Evolutionary conservation across 2,888 invertebrate species (phyloP), one percentile per base, ranked within the genome.

Genomic region (Drosophila merina): DNA sequence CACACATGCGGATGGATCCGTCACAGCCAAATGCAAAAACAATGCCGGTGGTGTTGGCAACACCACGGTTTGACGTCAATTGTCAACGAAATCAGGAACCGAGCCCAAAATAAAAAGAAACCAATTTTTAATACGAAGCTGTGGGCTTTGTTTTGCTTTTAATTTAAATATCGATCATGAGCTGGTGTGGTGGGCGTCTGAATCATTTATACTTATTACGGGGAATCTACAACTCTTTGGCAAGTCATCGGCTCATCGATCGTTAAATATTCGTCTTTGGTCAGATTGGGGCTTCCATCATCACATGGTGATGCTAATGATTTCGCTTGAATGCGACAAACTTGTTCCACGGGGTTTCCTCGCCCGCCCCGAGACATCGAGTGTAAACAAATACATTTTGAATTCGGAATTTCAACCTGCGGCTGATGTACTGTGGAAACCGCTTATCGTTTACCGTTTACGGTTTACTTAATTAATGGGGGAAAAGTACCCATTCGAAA

Each of bases 401-500:
- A 30, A 40, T 30, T 56, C 55, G 70, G 71, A 71, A 70, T 71
- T 70, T 56, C 51, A 62, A 28, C 20, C 36, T n/a, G 50, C 25
- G 36, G 14, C 38, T 62, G n/a, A 2, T 14, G 40, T 14, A 20
- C 40, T 36, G n/a, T 36, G 64, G 9, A 48, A 74, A n/a, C 36
- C 36, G n/a, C n/a, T 33, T 3, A 72, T 33, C 72, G 69, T 84
- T 81, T 78, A n/a, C 36, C 36, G 36, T 36, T 33, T 3, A 72
- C 38, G 71, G 69, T 84, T 81, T 78, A 81, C 73, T 50, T 59
- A 73, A 78, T 75, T 74, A 81, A 81, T 81, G 79, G 75, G 56
- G 72, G 72, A 79, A 84, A 78, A 80, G 59, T 78, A 76, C 70
- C 51, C 38, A 31, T 12, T 67, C 57, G 57, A 50, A 69, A 33